Evolutionary conservation across 2,113 vertebrate species (phyloP), one percentile per base, ranked within the genome.

Genomic region (Thalassoma bifasciatum): DNA sequence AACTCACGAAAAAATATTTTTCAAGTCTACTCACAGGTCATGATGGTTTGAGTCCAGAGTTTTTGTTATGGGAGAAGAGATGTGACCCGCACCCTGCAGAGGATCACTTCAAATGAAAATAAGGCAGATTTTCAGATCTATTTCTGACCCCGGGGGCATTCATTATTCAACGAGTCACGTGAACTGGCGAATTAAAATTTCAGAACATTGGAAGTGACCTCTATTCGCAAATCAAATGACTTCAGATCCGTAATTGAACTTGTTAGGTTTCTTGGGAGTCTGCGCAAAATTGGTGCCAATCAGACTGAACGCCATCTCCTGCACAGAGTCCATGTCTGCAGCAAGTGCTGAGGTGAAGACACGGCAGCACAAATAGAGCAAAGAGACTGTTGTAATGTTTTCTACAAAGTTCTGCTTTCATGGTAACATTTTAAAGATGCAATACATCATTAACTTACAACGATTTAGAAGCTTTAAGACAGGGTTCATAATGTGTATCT

Each of bases 151-250:
- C 44, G 81, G 58, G 92, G 79, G 88, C 91, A 96, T 97, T 96
- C 95, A 98, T 98, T 96, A 98, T 97, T 98, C 94, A 97, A 94
- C 92, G 93, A 94, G 94, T 95, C 96, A 98, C 95, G 94, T 98
- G 96, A 93, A 93, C 51, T 44, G 74, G 86, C 66, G 91, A 94
- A 97, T 96, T 95, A 96, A 96, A 96, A 95, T 96, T 97, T 95
- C 95, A 97, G 75, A 91, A 94, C 94, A 82, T 84, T 91, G 90
- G 85, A 91, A 90, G 90, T 92, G 92, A 93, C 92, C 89, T 92
- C 86, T 87, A 86, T 90, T 89, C 80, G 60, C 26, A 81, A 86
- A 72, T 87, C 72, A 90, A 89, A 88, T 89, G 88, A 93, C 86
- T 88, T 85, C 74, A 83, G 80, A 89, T 89, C 59, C 88, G 57